Evolutionary conservation across 2,888 invertebrate genomes (phyloP).

Genomic region (Aphidoletes aphidimyza): DNA sequence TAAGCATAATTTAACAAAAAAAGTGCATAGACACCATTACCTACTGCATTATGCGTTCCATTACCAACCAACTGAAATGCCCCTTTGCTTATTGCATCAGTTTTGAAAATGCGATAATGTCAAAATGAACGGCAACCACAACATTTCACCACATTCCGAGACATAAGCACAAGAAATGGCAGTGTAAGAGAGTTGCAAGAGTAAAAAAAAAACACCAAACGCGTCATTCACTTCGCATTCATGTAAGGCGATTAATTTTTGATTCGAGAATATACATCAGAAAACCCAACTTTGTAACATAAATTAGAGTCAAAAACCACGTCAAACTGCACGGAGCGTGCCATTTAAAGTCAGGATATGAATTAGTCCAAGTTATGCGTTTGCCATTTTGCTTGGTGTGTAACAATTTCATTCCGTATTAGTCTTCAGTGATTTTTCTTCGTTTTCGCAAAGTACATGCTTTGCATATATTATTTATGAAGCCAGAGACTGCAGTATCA

Average conservation of each 20-base stretch:
- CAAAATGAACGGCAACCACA: not conserved
- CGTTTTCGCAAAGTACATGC: slow-evolving; percentile 8
- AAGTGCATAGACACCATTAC: not conserved
- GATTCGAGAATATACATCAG: slow-evolving; percentile 8
- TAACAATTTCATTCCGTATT: not conserved
- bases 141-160: not conserved
- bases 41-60: too few relatives aligned
- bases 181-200: not conserved
- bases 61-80: not conserved
- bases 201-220: not conserved
- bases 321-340: not conserved
- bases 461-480: slow-evolving; percentile 41
- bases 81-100: not conserved
- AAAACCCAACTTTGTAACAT: slow-evolving; percentile 7
- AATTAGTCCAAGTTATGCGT: not conserved
- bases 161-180: too few relatives aligned
- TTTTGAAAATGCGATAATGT: not conserved
- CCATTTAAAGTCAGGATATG: not conserved
- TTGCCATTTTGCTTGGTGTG: not conserved
- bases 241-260: not conserved
- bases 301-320: not conserved
- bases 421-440: not conserved
- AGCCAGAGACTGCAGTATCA: slow-evolving; percentile 5
- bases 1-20: not conserved
- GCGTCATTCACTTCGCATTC: too few relatives aligned